Conservation (phyloP, 2,888 invertebrate genomes). For the Bellardia pandia region DNA sequence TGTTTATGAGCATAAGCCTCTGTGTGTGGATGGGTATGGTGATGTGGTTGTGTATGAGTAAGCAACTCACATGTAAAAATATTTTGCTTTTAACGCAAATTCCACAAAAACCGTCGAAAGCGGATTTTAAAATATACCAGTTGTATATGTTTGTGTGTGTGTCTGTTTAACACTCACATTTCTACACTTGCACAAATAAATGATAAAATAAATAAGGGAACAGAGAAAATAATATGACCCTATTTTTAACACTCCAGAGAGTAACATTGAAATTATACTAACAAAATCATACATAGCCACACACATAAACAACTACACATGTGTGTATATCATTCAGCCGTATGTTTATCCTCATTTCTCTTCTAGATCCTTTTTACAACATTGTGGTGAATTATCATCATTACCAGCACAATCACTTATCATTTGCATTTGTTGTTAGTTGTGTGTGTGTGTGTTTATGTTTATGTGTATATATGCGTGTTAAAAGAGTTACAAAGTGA, state of each 20-base stretch:
- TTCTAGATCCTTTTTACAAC: slow-evolving; percentile 23
- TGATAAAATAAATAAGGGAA: neutral
- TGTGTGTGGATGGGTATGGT: neutral
- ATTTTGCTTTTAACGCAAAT: slow-evolving; percentile 8
- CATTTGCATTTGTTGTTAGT: slow-evolving; percentile 33
- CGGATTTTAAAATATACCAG: slow-evolving; percentile 19
- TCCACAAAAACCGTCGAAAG: slow-evolving; percentile 26
- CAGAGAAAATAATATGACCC: slow-evolving; percentile 49
- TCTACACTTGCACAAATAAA: neutral
- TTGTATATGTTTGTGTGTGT: neutral
- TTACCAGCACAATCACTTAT: slow-evolving; percentile 43
- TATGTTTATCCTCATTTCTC: slow-evolving; percentile 20
- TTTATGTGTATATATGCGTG: neutral
- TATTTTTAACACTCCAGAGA: slow-evolving; percentile 48
- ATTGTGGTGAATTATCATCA: slow-evolving; percentile 45
- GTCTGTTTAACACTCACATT: neutral
- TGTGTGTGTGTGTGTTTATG: neutral
- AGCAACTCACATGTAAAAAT: neutral
- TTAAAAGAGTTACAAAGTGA: neutral
- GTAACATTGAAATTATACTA: slow-evolving; percentile 36
- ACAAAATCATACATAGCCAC: slow-evolving; percentile 2
- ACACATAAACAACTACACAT: neutral
- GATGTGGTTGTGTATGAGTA: neutral
- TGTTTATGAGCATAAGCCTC: neutral
- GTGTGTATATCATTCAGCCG: neutral